phyloP scores from a whole-genome alignment of 2,888 invertebrate genomes.

The Dichetophora obliterata region DNA sequence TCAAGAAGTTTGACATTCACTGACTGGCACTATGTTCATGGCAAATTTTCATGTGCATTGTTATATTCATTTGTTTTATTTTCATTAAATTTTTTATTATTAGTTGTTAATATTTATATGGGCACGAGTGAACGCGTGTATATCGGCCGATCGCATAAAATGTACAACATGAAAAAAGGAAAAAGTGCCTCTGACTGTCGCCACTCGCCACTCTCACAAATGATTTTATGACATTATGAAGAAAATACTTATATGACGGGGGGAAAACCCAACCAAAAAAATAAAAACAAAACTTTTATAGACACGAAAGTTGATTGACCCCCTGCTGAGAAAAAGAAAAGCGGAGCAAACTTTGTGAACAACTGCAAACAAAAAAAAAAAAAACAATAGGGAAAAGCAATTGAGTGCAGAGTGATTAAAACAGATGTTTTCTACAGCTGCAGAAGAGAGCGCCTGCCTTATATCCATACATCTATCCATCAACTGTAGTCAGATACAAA shows the following conservation, averaged over 20 bases:
- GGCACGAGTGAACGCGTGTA: neutral
- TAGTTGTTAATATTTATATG: neutral
- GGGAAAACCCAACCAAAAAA: slow-evolving; percentile 7
- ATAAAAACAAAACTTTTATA: slow-evolving; percentile 20
- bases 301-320: slow-evolving; percentile 36
- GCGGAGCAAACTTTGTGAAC: neutral
- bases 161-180: neutral
- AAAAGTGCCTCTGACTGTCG: neutral
- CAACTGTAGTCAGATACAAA: neutral
- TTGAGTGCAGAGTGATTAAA: slow-evolving; percentile 4
- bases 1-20: no score
- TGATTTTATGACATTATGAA: slow-evolving; percentile 11
- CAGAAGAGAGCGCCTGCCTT: neutral
- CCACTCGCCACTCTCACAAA: neutral
- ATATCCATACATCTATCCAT: neutral
- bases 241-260: neutral
- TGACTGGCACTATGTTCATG: no score
- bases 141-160: neutral
- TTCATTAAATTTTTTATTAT: neutral
- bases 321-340: slow-evolving; percentile 2
- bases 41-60: no score
- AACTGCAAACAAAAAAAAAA: neutral
- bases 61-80: no score
- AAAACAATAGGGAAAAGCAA: neutral
- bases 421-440: slow-evolving; percentile 27